Base-by-base conservation (phyloP, 2,113 vertebrate genomes). In the Zingel zingel region DNA sequence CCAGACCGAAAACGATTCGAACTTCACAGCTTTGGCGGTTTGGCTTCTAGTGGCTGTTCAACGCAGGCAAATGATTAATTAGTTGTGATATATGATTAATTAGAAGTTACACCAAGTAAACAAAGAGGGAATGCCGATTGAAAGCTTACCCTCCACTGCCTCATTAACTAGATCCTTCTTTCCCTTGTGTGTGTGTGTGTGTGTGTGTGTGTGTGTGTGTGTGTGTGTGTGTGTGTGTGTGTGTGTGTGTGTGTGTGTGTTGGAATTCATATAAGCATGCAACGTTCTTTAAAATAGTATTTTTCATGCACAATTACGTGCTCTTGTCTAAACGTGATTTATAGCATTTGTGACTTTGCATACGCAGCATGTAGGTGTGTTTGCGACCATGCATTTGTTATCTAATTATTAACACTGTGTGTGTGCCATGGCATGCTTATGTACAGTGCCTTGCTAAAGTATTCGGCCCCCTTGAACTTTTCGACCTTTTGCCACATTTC, bases 1-100 rank as follows among this genome's bases (percentile, higher is more conserved):
- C 8, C 33, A 23, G 15, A 67, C 12, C n/a, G 16, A 62, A 4
- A 69, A 3, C 2, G 2, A 3, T 23, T n/a, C 36, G 6, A 1
- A 5, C 39, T 25, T 61, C 43, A 12, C 51, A 53, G 23, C 21
- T 63, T 45, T 0, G 2, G 0, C 4, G 14, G 39, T 50, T 48
- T 63, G 25, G 2, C 47, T 62, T 8, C 33, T 8, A 6, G 63
- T 19, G 43, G 12, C 45, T 67, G 68, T 27, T 58, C 33, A 64
- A 50, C 65, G 66, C 23, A 51, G 54, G 14, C 47, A 51, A 27
- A 77, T 30, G 62, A 88, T 83, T 65, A 57, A 81, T 83, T 77
- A 25, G 72, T 27, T 36, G 45, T 23, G 0, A 51, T 27, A 51
- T 27, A 7, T 74, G 63, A 88, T 83, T 83, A 77, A 89, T 84